Base-by-base conservation (phyloP, 2,113 vertebrate genomes). In the Tachysurus fulvidraco region DNA sequence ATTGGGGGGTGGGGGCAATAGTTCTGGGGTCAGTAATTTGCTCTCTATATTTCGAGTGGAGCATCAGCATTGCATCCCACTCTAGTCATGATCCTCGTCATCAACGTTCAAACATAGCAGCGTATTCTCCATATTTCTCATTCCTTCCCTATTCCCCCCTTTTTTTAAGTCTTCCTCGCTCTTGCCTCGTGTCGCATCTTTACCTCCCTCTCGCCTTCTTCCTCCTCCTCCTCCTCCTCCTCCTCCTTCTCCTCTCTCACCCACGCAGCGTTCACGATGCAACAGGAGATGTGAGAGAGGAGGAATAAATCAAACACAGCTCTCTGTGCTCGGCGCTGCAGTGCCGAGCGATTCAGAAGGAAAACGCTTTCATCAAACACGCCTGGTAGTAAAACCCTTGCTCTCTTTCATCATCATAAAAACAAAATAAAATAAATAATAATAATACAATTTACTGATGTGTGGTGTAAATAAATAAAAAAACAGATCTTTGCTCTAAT, bases 191-290 rank as follows among this genome's bases (percentile, higher is more conserved):
- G 25, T 71, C 23, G 30, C 76, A 83, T 55, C n/a, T 55, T 84
- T 55, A 28, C n/a, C 83, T 86, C 44, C 21, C 54, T 67, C 54
- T 62, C 5, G 36, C 36, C 36, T 36, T 36, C 36, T 55, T 41
- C n/a, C 81, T 86, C 44, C 21, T 62, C 77, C 54, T 62, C 8
- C 46, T 9, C 46, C 7, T 46, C 46, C 46, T 46, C 46, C 46
- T 50, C 46, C 46, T 41, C n/a, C 83, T 21, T 19, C 76, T 10
- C 52, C 54, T 59, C 10, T 82, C 54, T 65, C 83, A 87, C 78
- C 69, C 88, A 83, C 86, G 55, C 88, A 77, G 64, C 46, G n/a
- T 76, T 83, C 84, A 85, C 50, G 59, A 81, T 82, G 79, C 86
- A 86, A 83, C 30, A 50, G 86, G 86, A 69, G 50, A 69, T 13